These are phyloP conservation scores for Aphaenogaster ashmeadi DNA, from an alignment of 1,140 invertebrate genomes.

Conservation along the genomic window DNA sequence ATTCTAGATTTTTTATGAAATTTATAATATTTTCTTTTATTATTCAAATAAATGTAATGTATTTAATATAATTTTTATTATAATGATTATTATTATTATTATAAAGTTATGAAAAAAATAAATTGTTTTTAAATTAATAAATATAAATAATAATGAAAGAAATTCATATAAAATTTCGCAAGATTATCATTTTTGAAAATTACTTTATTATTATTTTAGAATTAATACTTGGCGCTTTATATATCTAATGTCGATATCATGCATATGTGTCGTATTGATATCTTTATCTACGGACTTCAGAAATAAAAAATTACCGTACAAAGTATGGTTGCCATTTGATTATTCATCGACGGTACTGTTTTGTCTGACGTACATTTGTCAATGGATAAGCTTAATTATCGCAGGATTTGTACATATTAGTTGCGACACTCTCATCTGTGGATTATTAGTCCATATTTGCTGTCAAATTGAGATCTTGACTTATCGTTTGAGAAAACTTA, in stretches of 20 bases:
- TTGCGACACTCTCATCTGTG: slow-evolving; percentile 62
- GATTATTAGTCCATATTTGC: slow-evolving; percentile 66
- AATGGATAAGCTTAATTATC: slow-evolving; percentile 50
- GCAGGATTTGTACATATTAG: slow-evolving; percentile 27
- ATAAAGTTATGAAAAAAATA: background rate
- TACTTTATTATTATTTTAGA: slow-evolving; percentile 11
- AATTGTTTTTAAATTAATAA: background rate
- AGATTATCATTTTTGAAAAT: background rate
- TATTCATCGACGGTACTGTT: slow-evolving; percentile 35
- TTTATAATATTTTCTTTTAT: too few relatives aligned
- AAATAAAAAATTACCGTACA: slow-evolving; percentile 54
- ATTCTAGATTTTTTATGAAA: too few relatives aligned
- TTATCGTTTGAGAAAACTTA: slow-evolving; percentile 48
- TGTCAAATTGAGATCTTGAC: slow-evolving; percentile 66
- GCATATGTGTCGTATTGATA: slow-evolving; percentile 42
- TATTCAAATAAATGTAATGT: too few relatives aligned
- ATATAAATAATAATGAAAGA: too few relatives aligned
- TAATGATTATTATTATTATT: too few relatives aligned
- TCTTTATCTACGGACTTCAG: slow-evolving; percentile 61
- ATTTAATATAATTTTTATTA: too few relatives aligned
- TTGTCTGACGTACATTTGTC: slow-evolving; percentile 69
- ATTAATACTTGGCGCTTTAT: slow-evolving; percentile 45
- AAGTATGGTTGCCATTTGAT: slow-evolving; percentile 76
- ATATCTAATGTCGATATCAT: slow-evolving; percentile 1
- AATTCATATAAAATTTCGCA: too few relatives aligned